Conservation (phyloP, 2,888 invertebrate genomes). For the Torymus aiolomorphi region DNA sequence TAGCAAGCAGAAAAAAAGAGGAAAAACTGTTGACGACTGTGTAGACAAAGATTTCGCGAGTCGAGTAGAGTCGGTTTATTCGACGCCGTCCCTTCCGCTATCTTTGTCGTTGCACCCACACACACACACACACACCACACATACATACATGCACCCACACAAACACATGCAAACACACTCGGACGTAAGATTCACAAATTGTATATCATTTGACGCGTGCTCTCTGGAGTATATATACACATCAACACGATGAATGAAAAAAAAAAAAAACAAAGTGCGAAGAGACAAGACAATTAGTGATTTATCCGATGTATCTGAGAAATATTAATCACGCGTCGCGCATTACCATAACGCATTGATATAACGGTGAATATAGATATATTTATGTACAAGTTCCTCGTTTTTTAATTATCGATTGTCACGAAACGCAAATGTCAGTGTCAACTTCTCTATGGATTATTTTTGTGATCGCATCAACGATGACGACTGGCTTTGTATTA, state of each 20-base stretch:
- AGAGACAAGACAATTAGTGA: conserved; percentile 28
- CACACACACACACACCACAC: neutral
- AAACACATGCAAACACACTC: neutral
- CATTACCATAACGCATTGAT: conserved; percentile 64
- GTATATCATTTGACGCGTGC: neutral
- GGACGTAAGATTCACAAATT: neutral
- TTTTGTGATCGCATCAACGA: neutral
- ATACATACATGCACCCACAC: neutral
- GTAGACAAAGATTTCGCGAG: conserved; percentile 22
- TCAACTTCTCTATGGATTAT: conserved; percentile 4
- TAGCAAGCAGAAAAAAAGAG: neutral
- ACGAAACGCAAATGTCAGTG: neutral
- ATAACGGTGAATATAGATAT: conserved; percentile 64
- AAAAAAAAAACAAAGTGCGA: neutral
- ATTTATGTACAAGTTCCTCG: conserved; percentile 74
- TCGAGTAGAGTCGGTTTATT: conserved; percentile 48
- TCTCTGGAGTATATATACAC: neutral
- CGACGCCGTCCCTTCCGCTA: conserved; percentile 66
- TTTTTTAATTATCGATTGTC: conserved; percentile 64
- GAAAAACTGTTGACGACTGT: neutral
- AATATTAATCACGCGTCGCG: conserved; percentile 57
- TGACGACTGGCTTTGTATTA: neutral
- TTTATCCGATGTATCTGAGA: conserved; percentile 28
- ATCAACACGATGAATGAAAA: neutral
- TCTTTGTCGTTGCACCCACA: conserved; percentile 46